Base-by-base conservation (phyloP, 2,797 vertebrate genomes). In the Pygocentrus nattereri region DNA sequence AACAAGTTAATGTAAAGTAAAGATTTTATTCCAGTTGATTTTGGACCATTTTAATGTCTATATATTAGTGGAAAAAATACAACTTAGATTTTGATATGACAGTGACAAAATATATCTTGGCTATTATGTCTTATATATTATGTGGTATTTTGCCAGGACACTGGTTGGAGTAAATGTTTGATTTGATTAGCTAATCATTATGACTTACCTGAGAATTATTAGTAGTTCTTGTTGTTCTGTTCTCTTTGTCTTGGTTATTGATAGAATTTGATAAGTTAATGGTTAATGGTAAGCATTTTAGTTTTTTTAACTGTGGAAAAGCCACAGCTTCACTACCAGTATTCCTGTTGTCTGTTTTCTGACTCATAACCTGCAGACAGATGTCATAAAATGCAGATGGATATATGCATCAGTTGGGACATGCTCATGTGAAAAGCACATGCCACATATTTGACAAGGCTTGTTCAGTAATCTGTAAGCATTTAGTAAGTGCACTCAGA, bases 401-500 rank as follows among this genome's bases (percentile, higher is more conserved):
- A 25, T 61, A 47, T 27, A 68, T 76, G 74, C 47, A 69, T 78
- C 71, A 67, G 75, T 79, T 74, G 38, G 38, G 68, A 85, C 86
- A 23, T 76, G 82, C n/a, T 56, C 68, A 47, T 73, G 7, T 62
- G 34, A 68, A 47, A 44, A 44, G 41, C 12, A 77, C 72, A 80
- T 52, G 58, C 4, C 18, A 34, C 62, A 31, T 58, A 68, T 62
- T 78, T 58, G 38, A 52, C 62, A 74, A 18, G 68, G 61, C 73
- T 58, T 44, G 69, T 56, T 72, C 74, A 62, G 19, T 82, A 70
- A 47, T 81, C 82, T 78, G 58, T 7, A 74, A 77, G 74, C 73
- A 52, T 82, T 84, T 80, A 75, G 77, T 72, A 59, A 80, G 27
- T 74, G 71, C 47, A 70, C 49, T 79, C 61, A 70, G 50, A 79